These are phyloP conservation scores for Ceratitis capitata DNA, from an alignment of 1,140 invertebrate species.

Conservation along the genomic window DNA sequence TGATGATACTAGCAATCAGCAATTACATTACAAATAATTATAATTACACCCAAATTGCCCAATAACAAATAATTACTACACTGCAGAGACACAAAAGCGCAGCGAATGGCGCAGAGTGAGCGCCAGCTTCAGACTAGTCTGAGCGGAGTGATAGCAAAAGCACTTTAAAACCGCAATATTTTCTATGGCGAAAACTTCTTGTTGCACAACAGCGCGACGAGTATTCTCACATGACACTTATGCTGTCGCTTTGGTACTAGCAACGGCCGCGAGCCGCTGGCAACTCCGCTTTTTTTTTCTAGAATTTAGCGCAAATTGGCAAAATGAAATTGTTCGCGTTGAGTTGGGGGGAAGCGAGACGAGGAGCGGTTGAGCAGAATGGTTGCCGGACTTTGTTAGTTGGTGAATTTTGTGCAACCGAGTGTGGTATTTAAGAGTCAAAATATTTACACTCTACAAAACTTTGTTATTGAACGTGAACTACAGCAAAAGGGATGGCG, in stretches of 20 bases:
- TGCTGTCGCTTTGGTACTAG: not conserved
- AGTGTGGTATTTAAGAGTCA: not conserved
- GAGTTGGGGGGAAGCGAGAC: not conserved
- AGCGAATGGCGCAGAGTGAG: not conserved
- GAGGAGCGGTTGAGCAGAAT: not conserved
- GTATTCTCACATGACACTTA: not conserved
- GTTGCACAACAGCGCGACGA: not conserved
- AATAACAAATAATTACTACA: not conserved
- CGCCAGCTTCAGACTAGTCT: not conserved
- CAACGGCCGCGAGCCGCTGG: not conserved
- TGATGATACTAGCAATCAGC: conserved; percentile 1
- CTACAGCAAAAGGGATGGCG: not conserved
- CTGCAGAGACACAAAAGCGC: not conserved
- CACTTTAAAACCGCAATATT: not conserved
- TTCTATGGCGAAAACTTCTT: not conserved
- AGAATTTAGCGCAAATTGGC: not conserved
- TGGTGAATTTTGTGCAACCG: not conserved
- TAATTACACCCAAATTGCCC: conserved; percentile 20
- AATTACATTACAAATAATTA: conserved; percentile 39
- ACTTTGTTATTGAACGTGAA: not conserved
- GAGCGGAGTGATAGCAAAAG: not conserved
- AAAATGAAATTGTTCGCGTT: not conserved
- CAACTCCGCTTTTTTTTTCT: not conserved
- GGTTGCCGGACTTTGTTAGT: not conserved
- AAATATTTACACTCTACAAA: conserved; percentile 26